phyloP scores from a whole-genome alignment of 2,888 invertebrate genomes.

The Brachylomia viminalis region DNA sequence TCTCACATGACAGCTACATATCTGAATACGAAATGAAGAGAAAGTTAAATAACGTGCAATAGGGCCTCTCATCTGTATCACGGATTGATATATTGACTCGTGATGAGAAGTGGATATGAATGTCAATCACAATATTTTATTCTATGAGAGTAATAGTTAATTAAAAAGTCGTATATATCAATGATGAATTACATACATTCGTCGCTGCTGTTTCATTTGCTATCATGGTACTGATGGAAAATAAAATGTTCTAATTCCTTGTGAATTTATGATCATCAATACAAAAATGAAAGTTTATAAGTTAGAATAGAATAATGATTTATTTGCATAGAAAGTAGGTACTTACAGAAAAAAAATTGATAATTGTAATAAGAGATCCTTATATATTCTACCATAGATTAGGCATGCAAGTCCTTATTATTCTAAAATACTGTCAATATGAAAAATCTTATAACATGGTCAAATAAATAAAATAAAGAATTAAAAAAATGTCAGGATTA shows the following conservation, averaged over 20 bases:
- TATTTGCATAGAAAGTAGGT: no score
- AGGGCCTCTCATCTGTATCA: conserved; percentile 32
- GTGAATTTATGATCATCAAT: conserved; percentile 4
- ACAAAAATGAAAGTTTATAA: background rate
- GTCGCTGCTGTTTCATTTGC: background rate
- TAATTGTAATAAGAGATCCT: no score
- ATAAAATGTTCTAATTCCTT: background rate
- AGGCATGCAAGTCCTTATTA: no score
- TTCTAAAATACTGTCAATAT: no score
- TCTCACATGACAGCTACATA: conserved; percentile 47
- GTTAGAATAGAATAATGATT: no score
- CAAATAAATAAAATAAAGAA: no score
- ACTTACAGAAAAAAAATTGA: no score
- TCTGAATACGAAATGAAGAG: conserved; percentile 58
- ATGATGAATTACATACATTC: conserved; percentile 32
- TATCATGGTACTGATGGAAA: background rate
- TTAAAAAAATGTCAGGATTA: no score
- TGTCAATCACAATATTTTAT: conserved; percentile 51
- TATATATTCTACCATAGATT: no score
- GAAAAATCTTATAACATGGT: no score
- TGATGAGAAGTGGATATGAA: conserved; percentile 34
- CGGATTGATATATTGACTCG: conserved; percentile 43
- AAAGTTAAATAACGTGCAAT: conserved; percentile 47
- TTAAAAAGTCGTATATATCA: conserved; percentile 43
- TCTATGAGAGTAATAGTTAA: conserved; percentile 36